Percentiles rank a stretch among this genome's conserved stretches.
These are phyloP conservation scores for Ephestia elutella DNA, from an alignment of 1,140 invertebrate species.

Conservation along the genomic window DNA sequence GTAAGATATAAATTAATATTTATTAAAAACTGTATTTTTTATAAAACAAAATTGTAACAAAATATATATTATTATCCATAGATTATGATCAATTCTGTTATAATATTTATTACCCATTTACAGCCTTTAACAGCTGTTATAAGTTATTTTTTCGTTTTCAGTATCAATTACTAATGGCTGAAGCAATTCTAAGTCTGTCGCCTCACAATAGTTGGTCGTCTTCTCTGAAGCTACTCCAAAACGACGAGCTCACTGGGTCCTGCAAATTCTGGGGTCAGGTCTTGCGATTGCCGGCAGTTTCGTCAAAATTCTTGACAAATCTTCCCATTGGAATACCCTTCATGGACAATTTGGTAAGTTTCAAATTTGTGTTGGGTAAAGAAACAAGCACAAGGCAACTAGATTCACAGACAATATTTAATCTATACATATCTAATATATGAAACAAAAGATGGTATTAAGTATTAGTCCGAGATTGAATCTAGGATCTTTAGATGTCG, in stretches of 20 bases:
- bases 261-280: slow-evolving; percentile 41
- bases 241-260: slow-evolving; percentile 42
- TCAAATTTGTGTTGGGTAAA: no score
- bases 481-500: no score
- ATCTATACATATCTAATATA: no score
- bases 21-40: not conserved
- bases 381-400: no score
- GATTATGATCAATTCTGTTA: no score
- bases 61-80: no score
- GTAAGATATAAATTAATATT: no score
- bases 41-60: not conserved
- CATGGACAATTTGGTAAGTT: slow-evolving; percentile 56
- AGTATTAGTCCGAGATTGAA: no score
- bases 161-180: slow-evolving; percentile 2
- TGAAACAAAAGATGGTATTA: no score
- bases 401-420: no score
- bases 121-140: not conserved
- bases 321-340: slow-evolving; percentile 36
- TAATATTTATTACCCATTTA: no score
- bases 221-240: slow-evolving; percentile 35
- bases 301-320: slow-evolving; percentile 43
- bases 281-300: slow-evolving; percentile 51
- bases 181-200: slow-evolving; percentile 20
- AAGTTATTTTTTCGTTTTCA: not conserved
- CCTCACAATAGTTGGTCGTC: slow-evolving; percentile 48